These are phyloP conservation scores for Trinectes maculatus DNA, from an alignment of 2,113 vertebrate species.

Conservation along the genomic window DNA sequence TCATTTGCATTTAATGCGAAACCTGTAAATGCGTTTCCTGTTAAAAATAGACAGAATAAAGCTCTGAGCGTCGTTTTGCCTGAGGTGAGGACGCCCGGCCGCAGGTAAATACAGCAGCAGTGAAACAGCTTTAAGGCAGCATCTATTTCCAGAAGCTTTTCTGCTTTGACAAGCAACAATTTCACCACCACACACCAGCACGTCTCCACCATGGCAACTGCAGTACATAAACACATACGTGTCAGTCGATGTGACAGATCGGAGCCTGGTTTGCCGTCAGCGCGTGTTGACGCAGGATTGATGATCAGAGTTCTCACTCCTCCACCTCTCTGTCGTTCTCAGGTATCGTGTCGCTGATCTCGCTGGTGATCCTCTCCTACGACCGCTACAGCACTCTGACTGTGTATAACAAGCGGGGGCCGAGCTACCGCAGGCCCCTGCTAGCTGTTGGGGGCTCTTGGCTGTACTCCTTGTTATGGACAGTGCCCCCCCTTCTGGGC, in stretches of 20 bases:
- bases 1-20: not conserved
- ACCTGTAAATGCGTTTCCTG: not conserved
- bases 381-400: constrained; percentile 90
- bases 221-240: too few relatives aligned
- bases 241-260: too few relatives aligned
- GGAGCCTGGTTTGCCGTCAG: too few relatives aligned
- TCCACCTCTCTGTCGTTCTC: constrained; percentile 42
- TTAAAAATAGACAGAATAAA: not conserved
- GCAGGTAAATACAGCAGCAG: not conserved
- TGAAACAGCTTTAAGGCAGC: not conserved
- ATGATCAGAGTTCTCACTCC: not conserved
- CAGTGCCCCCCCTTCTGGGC: constrained; percentile 87
- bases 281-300: too few relatives aligned
- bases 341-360: constrained; percentile 91
- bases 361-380: constrained; percentile 88
- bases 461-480: constrained; percentile 91
- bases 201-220: too few relatives aligned
- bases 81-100: not conserved
- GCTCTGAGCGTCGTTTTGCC: not conserved
- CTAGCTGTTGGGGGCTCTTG: constrained; percentile 85
- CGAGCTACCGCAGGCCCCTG: constrained; percentile 82
- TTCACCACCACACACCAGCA: too few relatives aligned
- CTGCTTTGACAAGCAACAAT: not conserved
- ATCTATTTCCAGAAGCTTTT: too few relatives aligned
- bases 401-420: constrained; percentile 81